Evolutionary conservation across 2,113 vertebrate genomes (phyloP).

Genomic region (Herpetotheres cachinnans): DNA sequence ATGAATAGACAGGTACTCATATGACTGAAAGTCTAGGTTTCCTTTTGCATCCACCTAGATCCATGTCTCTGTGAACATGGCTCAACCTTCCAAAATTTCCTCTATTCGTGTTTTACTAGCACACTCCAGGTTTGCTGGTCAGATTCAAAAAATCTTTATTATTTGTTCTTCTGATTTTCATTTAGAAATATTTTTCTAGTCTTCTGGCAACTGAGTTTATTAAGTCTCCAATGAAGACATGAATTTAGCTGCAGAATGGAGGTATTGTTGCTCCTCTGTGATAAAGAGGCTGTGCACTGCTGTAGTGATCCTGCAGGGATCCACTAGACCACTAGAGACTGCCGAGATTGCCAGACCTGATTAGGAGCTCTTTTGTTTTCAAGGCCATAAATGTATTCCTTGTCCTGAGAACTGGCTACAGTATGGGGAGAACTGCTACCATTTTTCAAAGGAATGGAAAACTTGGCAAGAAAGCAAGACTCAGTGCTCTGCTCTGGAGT

Average conservation of each 20-base stretch:
- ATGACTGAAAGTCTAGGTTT: not conserved
- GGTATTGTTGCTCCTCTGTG: not conserved
- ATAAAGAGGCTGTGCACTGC: not conserved
- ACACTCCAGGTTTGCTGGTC: not conserved
- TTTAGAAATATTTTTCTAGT: not conserved
- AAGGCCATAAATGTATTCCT: constrained; percentile 18
- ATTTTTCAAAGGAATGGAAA: constrained; percentile 23
- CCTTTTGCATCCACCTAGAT: not conserved
- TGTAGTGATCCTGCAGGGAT: not conserved
- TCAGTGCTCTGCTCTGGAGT: constrained; percentile 34
- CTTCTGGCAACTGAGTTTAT: not conserved
- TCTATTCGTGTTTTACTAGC: not conserved
- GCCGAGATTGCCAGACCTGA: not conserved
- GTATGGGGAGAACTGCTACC: constrained; percentile 57
- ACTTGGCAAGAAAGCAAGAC: constrained; percentile 54
- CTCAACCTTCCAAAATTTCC: not conserved
- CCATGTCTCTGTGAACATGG: not conserved
- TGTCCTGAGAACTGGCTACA: constrained; percentile 67
- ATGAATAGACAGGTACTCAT: not conserved
- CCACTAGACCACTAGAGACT: not conserved
- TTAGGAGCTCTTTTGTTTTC: not conserved
- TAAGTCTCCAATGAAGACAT: not conserved
- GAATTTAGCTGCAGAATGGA: not conserved
- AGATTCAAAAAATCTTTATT: not conserved
- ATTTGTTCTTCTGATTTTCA: not conserved